Evolutionary conservation across 2,113 vertebrate genomes (phyloP), one percentile per base, ranked within the genome.

Genomic region (Onychorhynchus coronatus): DNA sequence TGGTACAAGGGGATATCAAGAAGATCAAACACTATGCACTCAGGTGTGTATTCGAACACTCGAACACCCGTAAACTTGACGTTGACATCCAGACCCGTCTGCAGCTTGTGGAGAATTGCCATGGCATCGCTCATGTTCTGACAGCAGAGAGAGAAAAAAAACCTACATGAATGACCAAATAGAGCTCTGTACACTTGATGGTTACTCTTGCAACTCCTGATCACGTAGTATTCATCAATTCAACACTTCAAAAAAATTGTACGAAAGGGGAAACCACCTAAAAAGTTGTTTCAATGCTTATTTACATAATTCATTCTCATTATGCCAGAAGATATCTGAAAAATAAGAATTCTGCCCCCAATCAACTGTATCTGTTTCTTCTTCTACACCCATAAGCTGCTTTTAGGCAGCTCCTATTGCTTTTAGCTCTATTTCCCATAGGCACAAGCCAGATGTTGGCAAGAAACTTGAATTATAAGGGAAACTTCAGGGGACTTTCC

Each of bases 111-210:
- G 41, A 99, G 95, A 96, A 99, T 98, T 1, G 99, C 99, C 99
- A 99, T 99, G 81, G 99, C 99, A 85, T 99, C 99, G 61, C 99
- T 99, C 99, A 99, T 99, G 89, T 99, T 99, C 99, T 99, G 91
- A 65, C 90, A 93, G 94, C 15, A 97, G 82, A 94, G 74, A 62
- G 19, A 12, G 50, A 65, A 74, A 56, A 93, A 65, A 50, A n/a
- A n/a, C n/a, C n/a, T n/a, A n/a, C n/a, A 76, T 33, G 91, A 20
- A 71, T 79, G 35, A 93, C 20, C 33, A 66, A 84, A 81, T 0
- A 70, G 20, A 89, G 61, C 63, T 83, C 89, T 70, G 62, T 31
- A 66, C 28, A 50, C 14, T 58, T 47, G 8, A 7, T 28, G 31
- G n/a, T 37, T 78, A 87, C 17, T 75, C 53, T 46, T 50, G 22